Evolutionary conservation across 2,888 invertebrate genomes (phyloP), one percentile per base, ranked within the genome.

Genomic region (Boloria euphrosyne): DNA sequence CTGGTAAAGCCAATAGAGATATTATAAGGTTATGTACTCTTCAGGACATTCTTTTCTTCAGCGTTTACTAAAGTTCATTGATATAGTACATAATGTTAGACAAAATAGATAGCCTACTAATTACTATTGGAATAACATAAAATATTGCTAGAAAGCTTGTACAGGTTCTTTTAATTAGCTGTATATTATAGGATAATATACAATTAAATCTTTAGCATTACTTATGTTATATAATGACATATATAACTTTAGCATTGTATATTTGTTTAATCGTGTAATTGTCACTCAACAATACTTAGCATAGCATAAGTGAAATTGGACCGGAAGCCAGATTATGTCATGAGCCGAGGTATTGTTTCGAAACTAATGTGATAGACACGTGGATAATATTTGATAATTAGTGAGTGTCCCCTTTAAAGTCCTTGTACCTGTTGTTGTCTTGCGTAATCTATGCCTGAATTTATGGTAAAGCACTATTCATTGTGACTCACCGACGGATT

Each of bases 331-430:
- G 50, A 60, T 71, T 71, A 71, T 65, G 66, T 69, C 65, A 71
- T n/a, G 46, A 57, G 50, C 63, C 53, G 51, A 63, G 64, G 61
- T 65, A 66, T 65, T 70, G 62, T 65, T 64, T 67, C 59, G 59
- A 66, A 70, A 68, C 55, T 62, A 57, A 67, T 64, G 65, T 62
- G 58, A 63, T 60, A 68, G 51, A 68, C 69, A 70, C 64, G 64
- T 55, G 61, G 38, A 62, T 60, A 62, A 65, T 63, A 50, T 67
- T 53, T 50, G 17, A 67, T 60, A 66, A 69, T 66, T 57, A 65
- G 46, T 57, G 4, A n/a, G 65, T 72, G 72, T 62, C 67, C 75
- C 71, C 72, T 75, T 73, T 76, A 75, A 72, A 74, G 77, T 69
- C 72, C 74, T 73, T 73, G 73, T 72, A 69, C 67, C 60, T 72